Evolutionary conservation across 2,797 vertebrate genomes (phyloP), one percentile per base, ranked within the genome.

Genomic region (Oreortyx pictus): DNA sequence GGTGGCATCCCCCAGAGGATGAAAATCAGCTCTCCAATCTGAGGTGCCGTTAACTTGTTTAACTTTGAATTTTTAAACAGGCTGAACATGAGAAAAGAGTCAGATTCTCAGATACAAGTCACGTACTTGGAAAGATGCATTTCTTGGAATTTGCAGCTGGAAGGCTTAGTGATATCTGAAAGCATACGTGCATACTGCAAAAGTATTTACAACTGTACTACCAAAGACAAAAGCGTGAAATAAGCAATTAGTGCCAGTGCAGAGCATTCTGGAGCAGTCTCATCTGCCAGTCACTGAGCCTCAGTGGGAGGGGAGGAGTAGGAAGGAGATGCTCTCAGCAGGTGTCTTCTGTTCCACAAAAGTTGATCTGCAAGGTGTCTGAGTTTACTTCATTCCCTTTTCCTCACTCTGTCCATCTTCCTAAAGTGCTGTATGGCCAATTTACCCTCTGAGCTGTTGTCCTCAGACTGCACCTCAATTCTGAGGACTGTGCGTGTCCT

Each of bases 351-450:
- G 3, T 75, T 90, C 72, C 13, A 46, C n/a, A 39, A 10, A 15
- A 49, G 20, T 41, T 75, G 7, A 12, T 68, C 25, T 19, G 29
- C 46, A 74, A 52, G 20, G 27, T 44, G 52, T 10, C 35, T 18
- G 61, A 64, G 14, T 33, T 23, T 14, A n/a, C 43, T 44, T 65
- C 43, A 16, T 24, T 33, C 25, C 22, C 15, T 49, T 20, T 20
- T 12, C 19, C 29, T 11, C 20, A 14, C 11, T 16, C n/a, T 37
- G 20, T 59, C 57, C 57, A 37, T 60, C 9, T 46, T 14, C 7
- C 57, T 33, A 14, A 25, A 33, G 25, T 37, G 9, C 49, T 1
- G 0, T 13, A 9, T 3, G 19, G 15, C 27, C n/a, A 49, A 8
- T 75, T 83, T 88, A 37, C 18, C 4, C 11, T 78, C 35, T 37